phyloP scores from a whole-genome alignment of 2,113 vertebrate genomes.

The Odocoileus virginianus region DNA sequence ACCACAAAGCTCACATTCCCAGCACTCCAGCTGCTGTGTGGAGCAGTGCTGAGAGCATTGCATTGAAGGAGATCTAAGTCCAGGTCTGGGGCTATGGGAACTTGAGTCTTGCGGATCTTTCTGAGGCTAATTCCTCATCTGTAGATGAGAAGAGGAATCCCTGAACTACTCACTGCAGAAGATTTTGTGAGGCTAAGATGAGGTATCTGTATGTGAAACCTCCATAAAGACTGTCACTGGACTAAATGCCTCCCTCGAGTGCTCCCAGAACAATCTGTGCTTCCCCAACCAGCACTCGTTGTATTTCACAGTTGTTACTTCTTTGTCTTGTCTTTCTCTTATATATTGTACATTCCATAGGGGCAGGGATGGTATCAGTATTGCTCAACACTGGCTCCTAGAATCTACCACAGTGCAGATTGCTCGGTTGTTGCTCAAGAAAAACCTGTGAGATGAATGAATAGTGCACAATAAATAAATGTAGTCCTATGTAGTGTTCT shows the following conservation, averaged over 20 bases:
- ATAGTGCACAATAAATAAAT: not conserved
- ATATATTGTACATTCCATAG: not conserved
- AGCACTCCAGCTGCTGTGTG: not conserved
- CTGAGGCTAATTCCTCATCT: not conserved
- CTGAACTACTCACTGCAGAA: not conserved
- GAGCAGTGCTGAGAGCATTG: not conserved
- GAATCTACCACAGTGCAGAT: not conserved
- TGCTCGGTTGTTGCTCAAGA: not conserved
- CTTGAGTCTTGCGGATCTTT: not conserved
- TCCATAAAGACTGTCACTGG: not conserved
- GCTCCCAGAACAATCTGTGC: not conserved
- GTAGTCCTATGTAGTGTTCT: not conserved
- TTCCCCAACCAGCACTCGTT: not conserved
- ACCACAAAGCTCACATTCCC: not conserved
- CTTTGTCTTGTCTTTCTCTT: not conserved
- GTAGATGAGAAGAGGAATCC: not conserved
- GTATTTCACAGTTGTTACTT: not conserved
- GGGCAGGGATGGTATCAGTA: not conserved
- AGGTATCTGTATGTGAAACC: not conserved
- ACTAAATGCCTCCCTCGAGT: not conserved
- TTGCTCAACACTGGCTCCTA: not conserved
- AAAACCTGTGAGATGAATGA: not conserved
- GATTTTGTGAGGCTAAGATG: not conserved
- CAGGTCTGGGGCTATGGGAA: not conserved
- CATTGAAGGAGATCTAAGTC: not conserved